These are phyloP conservation scores for Hirtodrosophila histrioides DNA, from an alignment of 2,888 invertebrate species.

Conservation along the genomic window DNA sequence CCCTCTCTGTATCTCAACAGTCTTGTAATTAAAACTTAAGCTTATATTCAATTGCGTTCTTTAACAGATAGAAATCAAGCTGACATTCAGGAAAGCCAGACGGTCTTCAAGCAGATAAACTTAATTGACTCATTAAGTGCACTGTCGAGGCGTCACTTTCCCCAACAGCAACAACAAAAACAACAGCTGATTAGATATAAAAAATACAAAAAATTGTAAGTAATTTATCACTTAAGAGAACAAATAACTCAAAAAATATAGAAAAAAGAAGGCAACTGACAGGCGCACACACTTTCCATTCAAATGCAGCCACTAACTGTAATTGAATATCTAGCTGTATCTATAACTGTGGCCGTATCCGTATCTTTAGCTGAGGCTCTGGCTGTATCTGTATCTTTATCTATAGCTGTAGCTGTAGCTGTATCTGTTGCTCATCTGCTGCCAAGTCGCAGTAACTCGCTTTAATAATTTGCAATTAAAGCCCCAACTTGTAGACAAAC, in stretches of 20 bases:
- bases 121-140: slow-evolving; percentile 71
- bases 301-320: slow-evolving; percentile 7
- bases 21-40: slow-evolving; percentile 34
- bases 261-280: background rate
- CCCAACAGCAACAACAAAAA: slow-evolving; percentile 8
- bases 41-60: slow-evolving; percentile 54
- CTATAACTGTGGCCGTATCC: slow-evolving; percentile 7
- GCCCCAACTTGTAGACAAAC: slow-evolving; percentile 12
- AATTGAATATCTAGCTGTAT: slow-evolving; percentile 15
- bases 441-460: background rate
- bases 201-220: slow-evolving; percentile 60
- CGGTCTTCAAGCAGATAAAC: slow-evolving; percentile 37
- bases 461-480: slow-evolving; percentile 35
- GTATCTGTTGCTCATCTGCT: background rate
- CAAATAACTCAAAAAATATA: slow-evolving; percentile 30
- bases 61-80: slow-evolving; percentile 17
- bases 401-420: background rate
- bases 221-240: slow-evolving; percentile 57
- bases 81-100: slow-evolving; percentile 24
- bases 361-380: background rate
- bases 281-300: slow-evolving; percentile 1
- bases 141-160: slow-evolving; percentile 42
- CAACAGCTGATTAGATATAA: slow-evolving; percentile 62
- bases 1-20: background rate
- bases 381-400: background rate